phyloP scores from a whole-genome alignment of 35 echinoderm and acorn worm species.

The Strongylocentrotus purpuratus region DNA sequence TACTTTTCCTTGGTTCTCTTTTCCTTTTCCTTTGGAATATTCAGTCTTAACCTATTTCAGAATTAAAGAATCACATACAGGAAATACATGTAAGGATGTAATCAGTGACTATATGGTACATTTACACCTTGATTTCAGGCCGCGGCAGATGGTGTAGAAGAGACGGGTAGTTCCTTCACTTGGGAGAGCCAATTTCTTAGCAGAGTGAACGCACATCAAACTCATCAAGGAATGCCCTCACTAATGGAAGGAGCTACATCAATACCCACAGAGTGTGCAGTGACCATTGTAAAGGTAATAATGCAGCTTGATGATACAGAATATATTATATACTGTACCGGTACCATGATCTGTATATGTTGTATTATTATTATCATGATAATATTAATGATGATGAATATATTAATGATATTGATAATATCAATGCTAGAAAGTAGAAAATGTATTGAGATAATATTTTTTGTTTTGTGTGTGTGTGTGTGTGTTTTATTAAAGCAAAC shows the following conservation, averaged over 20 bases:
- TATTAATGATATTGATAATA: not conserved
- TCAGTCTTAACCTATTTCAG: no score
- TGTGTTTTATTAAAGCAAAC: no score
- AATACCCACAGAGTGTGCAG: not conserved
- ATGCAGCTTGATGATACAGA: not conserved
- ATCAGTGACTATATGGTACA: not conserved
- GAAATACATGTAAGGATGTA: not conserved
- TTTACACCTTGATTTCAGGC: not conserved
- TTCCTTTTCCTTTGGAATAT: no score
- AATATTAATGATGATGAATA: not conserved
- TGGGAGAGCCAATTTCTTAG: not conserved
- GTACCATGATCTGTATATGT: not conserved
- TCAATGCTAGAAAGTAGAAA: not conserved
- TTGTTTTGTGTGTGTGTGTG: no score
- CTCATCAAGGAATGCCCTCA: not conserved
- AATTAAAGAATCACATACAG: not conserved
- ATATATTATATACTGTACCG: no score
- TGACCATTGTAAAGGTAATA: conserved; percentile 20
- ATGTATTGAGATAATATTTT: no score
- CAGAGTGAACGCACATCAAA: not conserved
- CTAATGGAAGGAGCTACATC: not conserved
- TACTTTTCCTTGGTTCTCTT: no score
- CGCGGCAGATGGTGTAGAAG: not conserved
- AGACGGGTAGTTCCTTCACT: not conserved
- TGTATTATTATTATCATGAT: not conserved